Evolutionary conservation across 2,797 vertebrate species (phyloP).

Genomic region (Sus cebifrons): DNA sequence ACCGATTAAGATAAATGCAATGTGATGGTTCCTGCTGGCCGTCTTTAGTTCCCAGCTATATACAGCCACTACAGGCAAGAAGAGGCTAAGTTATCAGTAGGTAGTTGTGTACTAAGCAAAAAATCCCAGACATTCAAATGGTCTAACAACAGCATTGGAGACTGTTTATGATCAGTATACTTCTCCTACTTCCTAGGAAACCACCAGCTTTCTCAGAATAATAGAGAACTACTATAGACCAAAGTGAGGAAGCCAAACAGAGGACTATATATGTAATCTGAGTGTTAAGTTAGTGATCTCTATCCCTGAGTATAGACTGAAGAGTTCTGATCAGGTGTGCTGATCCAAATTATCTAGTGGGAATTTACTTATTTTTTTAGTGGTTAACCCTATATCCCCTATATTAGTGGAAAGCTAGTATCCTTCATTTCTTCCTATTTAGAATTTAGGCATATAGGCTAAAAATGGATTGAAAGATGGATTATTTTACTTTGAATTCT

Average conservation of each 20-base stretch:
- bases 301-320: not conserved
- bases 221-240: not conserved
- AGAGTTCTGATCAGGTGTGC: not conserved
- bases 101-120: not conserved
- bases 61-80: not conserved
- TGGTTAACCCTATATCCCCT: not conserved
- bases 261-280: not conserved
- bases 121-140: not conserved
- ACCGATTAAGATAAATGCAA: conserved; percentile 22
- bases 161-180: not conserved
- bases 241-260: not conserved
- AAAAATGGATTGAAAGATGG: conserved; percentile 29
- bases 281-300: not conserved
- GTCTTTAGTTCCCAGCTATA: not conserved
- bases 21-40: not conserved
- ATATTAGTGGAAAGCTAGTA: conserved; percentile 18
- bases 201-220: not conserved
- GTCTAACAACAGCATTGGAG: not conserved
- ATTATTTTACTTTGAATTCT: conserved; percentile 6
- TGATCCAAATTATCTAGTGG: not conserved
- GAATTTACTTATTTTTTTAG: conserved; percentile 16
- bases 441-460: conserved; percentile 25
- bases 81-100: not conserved
- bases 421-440: conserved; percentile 21
- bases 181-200: not conserved